Conservation (phyloP, 1,140 invertebrate genomes). For the Macrobrachium nipponense region DNA sequence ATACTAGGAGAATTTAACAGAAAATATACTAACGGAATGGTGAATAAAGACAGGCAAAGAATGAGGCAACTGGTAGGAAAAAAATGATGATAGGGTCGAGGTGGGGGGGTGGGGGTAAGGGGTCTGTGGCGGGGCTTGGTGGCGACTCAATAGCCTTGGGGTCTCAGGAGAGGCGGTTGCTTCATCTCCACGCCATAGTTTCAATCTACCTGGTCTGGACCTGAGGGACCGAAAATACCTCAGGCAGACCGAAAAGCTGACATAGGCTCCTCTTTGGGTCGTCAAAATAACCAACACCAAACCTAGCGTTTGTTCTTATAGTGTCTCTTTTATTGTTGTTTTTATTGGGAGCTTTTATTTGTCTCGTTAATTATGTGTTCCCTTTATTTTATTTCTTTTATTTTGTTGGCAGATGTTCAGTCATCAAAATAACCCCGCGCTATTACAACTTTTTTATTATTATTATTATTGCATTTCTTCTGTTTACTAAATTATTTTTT, state of each 20-base stretch:
- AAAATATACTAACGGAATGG: neutral
- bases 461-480: too few species aligned
- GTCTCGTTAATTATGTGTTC: too few species aligned
- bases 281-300: too few species aligned
- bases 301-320: too few species aligned
- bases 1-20: neutral
- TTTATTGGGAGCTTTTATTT: too few species aligned
- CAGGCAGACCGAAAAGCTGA: neutral
- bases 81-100: neutral
- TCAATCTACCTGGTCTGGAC: slow-evolving; percentile 49
- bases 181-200: slow-evolving; percentile 51
- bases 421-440: too few species aligned
- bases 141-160: slow-evolving; percentile 23
- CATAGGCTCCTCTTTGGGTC: too few species aligned
- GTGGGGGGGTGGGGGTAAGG: neutral
- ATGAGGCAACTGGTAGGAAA: neutral
- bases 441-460: too few species aligned
- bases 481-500: too few species aligned
- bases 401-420: too few species aligned
- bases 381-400: too few species aligned
- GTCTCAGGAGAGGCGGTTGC: slow-evolving; percentile 1
- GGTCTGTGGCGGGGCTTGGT: neutral
- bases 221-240: neutral
- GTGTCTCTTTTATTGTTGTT: too few species aligned
- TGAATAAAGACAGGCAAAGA: neutral